Evolutionary conservation across 2,113 vertebrate genomes (phyloP).

Genomic region (Butorides virescens): DNA sequence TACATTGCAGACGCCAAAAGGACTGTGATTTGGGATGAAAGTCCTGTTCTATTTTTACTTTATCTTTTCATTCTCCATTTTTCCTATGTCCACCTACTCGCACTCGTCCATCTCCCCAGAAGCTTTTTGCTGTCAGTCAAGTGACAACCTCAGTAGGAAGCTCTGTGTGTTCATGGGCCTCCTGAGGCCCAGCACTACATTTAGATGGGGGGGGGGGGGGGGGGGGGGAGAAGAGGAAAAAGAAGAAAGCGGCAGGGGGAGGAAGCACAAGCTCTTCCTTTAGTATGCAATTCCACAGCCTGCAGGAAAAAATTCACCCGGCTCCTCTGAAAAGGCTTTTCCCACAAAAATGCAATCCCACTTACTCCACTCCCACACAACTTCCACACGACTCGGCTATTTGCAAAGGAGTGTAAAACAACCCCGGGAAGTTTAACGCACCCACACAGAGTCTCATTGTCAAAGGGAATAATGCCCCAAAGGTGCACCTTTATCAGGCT

Average conservation of each 20-base stretch:
- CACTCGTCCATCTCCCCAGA: constrained; percentile 75
- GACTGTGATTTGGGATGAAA: constrained; percentile 3
- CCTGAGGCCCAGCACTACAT: constrained; percentile 60
- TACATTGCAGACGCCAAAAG: not conserved
- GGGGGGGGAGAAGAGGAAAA: not conserved
- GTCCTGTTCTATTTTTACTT: constrained; percentile 39
- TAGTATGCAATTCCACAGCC: constrained; percentile 57
- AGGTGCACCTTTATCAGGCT: constrained; percentile 6
- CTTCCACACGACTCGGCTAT: not conserved
- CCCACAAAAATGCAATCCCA: constrained; percentile 45
- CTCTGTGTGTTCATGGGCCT: constrained; percentile 66
- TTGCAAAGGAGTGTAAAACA: constrained; percentile 45
- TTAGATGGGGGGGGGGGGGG: constrained; percentile 46
- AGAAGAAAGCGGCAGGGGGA: not conserved
- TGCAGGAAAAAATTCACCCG: not conserved
- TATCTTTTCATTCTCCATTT: constrained; percentile 55
- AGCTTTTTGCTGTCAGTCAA: constrained; percentile 79
- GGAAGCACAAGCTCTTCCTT: constrained; percentile 42
- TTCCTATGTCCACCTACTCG: constrained; percentile 75
- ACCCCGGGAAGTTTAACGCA: constrained; percentile 4
- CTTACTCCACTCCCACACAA: constrained; percentile 55
- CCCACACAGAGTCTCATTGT: not conserved
- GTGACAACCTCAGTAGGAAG: constrained; percentile 71
- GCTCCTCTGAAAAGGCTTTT: constrained; percentile 60
- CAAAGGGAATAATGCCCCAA: constrained; percentile 21